Evolutionary conservation across 2,797 vertebrate genomes (phyloP), one percentile per base, ranked within the genome.

Genomic region (Thamnophis elegans): DNA sequence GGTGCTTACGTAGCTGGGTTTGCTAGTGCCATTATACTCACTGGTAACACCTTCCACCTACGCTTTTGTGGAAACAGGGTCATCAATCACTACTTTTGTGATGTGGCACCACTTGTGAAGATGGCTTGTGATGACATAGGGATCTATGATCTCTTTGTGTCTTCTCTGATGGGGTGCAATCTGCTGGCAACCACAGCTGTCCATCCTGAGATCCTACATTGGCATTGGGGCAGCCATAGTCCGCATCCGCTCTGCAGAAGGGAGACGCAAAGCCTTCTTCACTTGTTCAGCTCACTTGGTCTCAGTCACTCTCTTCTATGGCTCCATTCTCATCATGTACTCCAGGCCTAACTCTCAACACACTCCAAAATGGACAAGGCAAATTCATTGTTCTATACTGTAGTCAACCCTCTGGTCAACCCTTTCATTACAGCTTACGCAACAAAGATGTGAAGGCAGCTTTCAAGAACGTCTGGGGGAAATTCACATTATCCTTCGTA

Each of bases 21-120:
- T 60, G 28, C 94, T 26, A 95, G 94, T 56, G 94, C 94, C 42
- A 89, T 94, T 8, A 65, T 88, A 1, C 95, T 95, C 22, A 96
- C 94, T 9, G 92, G 90, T 6, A 96, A 95, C 54, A 95, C 94
- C 0, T 96, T 96, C 51, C 36, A 36, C 4, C 10, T 94, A 73
- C 82, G 3, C 58, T 96, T 96, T 85, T 96, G 95, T 93, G 95
- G 95, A n/a, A 89, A 93, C 22, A 96, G 95, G n/a, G 54, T 94
- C 20, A 96, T 97, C 56, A 91, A 96, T 26, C 94, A 96, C 25
- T 96, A 95, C 85, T 95, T 96, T 58, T 96, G 95, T 58, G 95
- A 96, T 92, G 95, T 1, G 1, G 92, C 93, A 32, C 95, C 96
- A 0, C 89, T 96, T 9, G 59, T 96, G 42, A 96, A 95, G 47